Percentiles rank a stretch among this genome's conserved stretches.
Evolutionary conservation across 2,797 vertebrate species (phyloP).

Genomic region (Sitta carolinensis): DNA sequence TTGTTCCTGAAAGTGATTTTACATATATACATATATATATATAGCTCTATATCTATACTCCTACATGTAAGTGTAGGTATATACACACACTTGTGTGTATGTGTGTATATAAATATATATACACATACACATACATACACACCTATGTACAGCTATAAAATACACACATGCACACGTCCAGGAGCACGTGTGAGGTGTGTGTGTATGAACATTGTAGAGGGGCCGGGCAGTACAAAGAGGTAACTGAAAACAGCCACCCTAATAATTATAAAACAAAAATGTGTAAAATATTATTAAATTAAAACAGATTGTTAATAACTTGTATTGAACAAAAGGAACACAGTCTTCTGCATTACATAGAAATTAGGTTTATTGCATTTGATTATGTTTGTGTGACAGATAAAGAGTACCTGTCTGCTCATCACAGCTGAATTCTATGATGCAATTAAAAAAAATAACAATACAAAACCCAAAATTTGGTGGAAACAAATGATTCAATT

Average conservation of each 20-base stretch:
- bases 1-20: constrained; percentile 59
- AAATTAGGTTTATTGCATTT: constrained; percentile 72
- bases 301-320: neutral
- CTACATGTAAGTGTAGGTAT: constrained; percentile 50
- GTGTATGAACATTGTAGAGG: neutral
- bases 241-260: constrained; percentile 12
- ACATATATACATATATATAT: constrained; percentile 65
- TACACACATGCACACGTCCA: neutral
- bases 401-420: constrained; percentile 44
- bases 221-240: neutral
- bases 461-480: neutral
- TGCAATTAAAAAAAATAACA: neutral
- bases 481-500: constrained; percentile 30
- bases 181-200: neutral
- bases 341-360: constrained; percentile 50
- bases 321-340: constrained; percentile 47
- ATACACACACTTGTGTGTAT: constrained; percentile 18
- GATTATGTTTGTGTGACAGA: constrained; percentile 56
- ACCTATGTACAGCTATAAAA: constrained; percentile 34
- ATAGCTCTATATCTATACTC: constrained; percentile 42
- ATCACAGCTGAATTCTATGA: constrained; percentile 17
- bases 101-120: constrained; percentile 24
- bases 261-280: neutral
- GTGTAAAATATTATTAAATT: neutral
- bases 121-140: constrained; percentile 16